phyloP scores from a whole-genome alignment of 2,113 vertebrate species.

The Zapornia atra region DNA sequence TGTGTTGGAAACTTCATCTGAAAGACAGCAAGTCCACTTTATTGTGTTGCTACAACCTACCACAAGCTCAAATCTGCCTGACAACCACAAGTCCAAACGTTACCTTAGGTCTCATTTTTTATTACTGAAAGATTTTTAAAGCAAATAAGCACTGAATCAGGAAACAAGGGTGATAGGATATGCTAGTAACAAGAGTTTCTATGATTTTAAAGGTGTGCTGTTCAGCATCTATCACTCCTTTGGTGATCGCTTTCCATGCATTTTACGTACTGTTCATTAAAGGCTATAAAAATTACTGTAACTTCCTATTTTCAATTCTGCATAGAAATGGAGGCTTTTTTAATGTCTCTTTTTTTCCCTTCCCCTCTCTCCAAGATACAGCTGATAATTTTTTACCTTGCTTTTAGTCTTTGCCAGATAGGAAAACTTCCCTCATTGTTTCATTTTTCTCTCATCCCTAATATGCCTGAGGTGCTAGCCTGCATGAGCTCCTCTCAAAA shows the following conservation, averaged over 20 bases:
- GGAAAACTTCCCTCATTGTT: background rate
- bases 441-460: background rate
- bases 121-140: background rate
- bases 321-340: background rate
- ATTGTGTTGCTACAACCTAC: background rate
- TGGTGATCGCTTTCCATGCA: background rate
- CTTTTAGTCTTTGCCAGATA: conserved; percentile 3
- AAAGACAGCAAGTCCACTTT: background rate
- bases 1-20: background rate
- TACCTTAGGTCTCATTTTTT: background rate
- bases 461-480: background rate
- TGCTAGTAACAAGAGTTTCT: background rate
- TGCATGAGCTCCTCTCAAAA: background rate
- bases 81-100: background rate
- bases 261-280: background rate
- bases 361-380: conserved; percentile 17
- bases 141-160: background rate
- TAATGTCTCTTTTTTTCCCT: background rate
- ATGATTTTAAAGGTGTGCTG: background rate
- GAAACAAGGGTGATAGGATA: background rate
- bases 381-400: background rate
- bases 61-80: background rate
- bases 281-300: background rate
- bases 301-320: conserved; percentile 47
- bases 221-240: background rate